phyloP scores from a whole-genome alignment of 2,797 vertebrate genomes.

The Microctenopoma steveboyesi region DNA sequence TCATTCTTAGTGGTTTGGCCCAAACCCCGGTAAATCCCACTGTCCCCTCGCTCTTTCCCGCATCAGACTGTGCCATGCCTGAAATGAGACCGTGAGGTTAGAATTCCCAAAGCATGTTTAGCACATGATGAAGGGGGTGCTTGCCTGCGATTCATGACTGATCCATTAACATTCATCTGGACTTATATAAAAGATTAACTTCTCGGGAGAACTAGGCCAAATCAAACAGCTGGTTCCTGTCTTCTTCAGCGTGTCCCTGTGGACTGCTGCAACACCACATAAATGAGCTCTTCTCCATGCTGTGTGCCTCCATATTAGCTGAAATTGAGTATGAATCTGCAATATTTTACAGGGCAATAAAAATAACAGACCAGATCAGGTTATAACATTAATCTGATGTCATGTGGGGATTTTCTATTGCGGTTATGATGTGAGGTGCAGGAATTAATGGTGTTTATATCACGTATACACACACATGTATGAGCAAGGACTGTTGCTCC shows the following conservation, averaged over 20 bases:
- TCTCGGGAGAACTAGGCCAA: slow-evolving; percentile 71
- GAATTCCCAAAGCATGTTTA: slow-evolving; percentile 65
- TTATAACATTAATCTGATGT: slow-evolving; percentile 51
- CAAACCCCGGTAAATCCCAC: slow-evolving; percentile 52
- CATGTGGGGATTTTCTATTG: slow-evolving; percentile 38
- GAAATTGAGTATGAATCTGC: slow-evolving; percentile 49
- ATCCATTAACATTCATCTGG: slow-evolving; percentile 75
- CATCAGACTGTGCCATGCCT: slow-evolving; percentile 52
- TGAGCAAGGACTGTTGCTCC: slow-evolving; percentile 2
- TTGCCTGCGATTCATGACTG: slow-evolving; percentile 62
- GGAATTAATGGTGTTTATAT: slow-evolving; percentile 59
- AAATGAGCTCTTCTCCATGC: slow-evolving; percentile 64
- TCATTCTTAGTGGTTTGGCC: slow-evolving; percentile 38
- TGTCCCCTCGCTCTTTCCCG: slow-evolving; percentile 47
- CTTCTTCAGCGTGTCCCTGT: slow-evolving; percentile 62
- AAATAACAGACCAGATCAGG: slow-evolving; percentile 44
- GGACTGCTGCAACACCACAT: slow-evolving; percentile 56
- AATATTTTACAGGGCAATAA: slow-evolving; percentile 62
- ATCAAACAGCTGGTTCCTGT: slow-evolving; percentile 76
- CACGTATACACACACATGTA: slow-evolving; percentile 25
- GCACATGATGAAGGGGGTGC: slow-evolving; percentile 57
- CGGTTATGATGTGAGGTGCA: slow-evolving; percentile 43
- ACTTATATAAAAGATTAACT: slow-evolving; percentile 71
- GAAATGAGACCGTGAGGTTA: slow-evolving; percentile 58
- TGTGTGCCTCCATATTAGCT: slow-evolving; percentile 59